Evolutionary conservation across 1,140 invertebrate genomes (phyloP).

Genomic region (Drosophila tani): DNA sequence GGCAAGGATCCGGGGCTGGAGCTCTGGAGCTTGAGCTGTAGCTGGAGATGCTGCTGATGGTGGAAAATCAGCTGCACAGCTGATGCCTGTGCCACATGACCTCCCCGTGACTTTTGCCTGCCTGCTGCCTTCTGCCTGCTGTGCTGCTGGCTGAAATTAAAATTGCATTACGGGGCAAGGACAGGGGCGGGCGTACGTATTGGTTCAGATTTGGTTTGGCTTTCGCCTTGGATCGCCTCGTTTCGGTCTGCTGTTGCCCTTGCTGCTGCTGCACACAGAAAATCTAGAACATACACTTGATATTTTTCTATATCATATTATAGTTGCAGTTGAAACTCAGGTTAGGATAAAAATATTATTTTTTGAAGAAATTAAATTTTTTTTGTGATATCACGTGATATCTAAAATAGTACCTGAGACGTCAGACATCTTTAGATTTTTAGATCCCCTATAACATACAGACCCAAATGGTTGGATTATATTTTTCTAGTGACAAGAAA

Average conservation of each 20-base stretch:
- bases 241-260: constrained; percentile 29
- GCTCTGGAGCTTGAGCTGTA: neutral
- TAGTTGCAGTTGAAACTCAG: too few relatives aligned
- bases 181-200: constrained; percentile 33
- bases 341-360: too few relatives aligned
- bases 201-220: constrained; percentile 34
- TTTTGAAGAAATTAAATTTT: neutral
- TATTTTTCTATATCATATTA: neutral
- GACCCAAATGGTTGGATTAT: too few relatives aligned
- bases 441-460: too few relatives aligned
- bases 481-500: too few relatives aligned
- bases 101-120: constrained; percentile 51
- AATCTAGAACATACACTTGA: neutral
- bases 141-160: constrained; percentile 73
- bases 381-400: neutral
- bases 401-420: too few relatives aligned
- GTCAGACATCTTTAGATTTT: too few relatives aligned
- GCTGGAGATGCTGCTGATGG: constrained; percentile 4
- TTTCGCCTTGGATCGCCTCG: constrained; percentile 32
- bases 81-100: constrained; percentile 49
- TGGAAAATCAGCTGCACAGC: constrained; percentile 51
- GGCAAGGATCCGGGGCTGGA: neutral
- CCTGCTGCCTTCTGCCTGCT: constrained; percentile 57
- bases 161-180: constrained; percentile 73
- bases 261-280: constrained; percentile 17